Evolutionary conservation across 64 coral and sea anemone species (phyloP), one percentile per base, ranked within the genome.

Genomic region (Exaiptasia diaphana): DNA sequence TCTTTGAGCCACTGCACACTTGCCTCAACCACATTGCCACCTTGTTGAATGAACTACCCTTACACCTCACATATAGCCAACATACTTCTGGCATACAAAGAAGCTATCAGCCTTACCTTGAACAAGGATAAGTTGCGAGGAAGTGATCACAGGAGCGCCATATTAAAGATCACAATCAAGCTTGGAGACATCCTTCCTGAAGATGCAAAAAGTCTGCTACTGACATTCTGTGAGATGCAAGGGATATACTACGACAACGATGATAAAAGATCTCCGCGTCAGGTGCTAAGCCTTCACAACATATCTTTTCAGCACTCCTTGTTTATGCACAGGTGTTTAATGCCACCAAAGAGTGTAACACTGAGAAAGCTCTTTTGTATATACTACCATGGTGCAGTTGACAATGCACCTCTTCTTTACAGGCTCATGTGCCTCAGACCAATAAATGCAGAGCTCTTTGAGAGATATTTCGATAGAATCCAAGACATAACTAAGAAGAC

Each of bases 401-500:
- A 39, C 59, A 67, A 73, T 73, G 67, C 82, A 0, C 50, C 82
- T 4, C 8, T 74, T 0, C 14, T 73, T 1, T 34, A 56, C 36
- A 38, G 82, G 4, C 23, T 73, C 22, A 30, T 62, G 5, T 85
- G 18, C 13, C 49, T 58, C 49, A 37, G 34, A 0, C 74, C 53
- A 11, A 58, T 48, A 5, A 53, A 38, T 74, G 82, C 82, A 29
- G 82, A 74, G 67, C 23, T 60, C 10, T 73, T 73, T 59, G 82
- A 74, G 37, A 39, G 68, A 12, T 41, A 21, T 40, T 85, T 85
- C 59, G 82, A 85, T 21, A 53, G 55, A 28, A 38, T 85, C 31
- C 22, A 29, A 9, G 82, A 85, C 32, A 85, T 85, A 2, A 73
- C 67, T 25, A 53, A 30, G 31, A 83, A 72, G 48, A 83, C 62